Conservation (phyloP, 2,113 vertebrate species). For the Pelusios castaneus region DNA sequence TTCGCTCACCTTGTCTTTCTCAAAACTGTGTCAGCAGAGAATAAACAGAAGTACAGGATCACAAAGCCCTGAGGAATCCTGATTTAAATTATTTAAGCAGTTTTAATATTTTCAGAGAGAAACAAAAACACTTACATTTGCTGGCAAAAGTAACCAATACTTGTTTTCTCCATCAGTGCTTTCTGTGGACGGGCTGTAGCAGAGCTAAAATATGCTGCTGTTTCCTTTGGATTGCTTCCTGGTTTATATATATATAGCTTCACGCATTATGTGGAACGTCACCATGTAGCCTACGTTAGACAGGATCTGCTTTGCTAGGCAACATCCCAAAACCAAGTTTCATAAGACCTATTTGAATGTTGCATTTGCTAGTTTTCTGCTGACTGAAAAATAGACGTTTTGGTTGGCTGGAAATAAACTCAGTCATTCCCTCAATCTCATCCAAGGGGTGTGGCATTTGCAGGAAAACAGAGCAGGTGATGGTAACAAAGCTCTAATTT, state of each 20-base stretch:
- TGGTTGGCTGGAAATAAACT: background rate
- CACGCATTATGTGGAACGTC: background rate
- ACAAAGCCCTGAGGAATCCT: background rate
- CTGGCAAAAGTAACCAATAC: slow-evolving; percentile 21
- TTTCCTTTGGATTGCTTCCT: slow-evolving; percentile 49
- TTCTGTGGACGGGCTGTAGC: background rate
- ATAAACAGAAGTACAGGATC: background rate
- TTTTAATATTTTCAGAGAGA: background rate
- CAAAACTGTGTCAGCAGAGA: background rate
- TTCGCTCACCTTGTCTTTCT: background rate
- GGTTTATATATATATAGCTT: slow-evolving; percentile 26
- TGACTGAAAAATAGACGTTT: slow-evolving; percentile 55
- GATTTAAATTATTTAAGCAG: background rate
- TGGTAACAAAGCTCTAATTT: background rate
- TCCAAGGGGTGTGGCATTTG: background rate
- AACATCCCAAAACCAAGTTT: slow-evolving; percentile 49
- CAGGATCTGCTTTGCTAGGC: slow-evolving; percentile 55
- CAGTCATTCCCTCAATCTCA: slow-evolving; percentile 21
- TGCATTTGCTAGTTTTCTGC: slow-evolving; percentile 7
- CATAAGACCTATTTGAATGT: slow-evolving; percentile 21
- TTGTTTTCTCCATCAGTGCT: slow-evolving; percentile 41
- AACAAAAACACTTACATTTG: slow-evolving; percentile 58
- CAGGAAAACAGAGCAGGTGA: background rate
- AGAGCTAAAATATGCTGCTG: background rate
- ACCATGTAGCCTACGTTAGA: background rate